Evolutionary conservation across 1,140 invertebrate species (phyloP), one percentile per base, ranked within the genome.

Genomic region (Saccostrea echinata): DNA sequence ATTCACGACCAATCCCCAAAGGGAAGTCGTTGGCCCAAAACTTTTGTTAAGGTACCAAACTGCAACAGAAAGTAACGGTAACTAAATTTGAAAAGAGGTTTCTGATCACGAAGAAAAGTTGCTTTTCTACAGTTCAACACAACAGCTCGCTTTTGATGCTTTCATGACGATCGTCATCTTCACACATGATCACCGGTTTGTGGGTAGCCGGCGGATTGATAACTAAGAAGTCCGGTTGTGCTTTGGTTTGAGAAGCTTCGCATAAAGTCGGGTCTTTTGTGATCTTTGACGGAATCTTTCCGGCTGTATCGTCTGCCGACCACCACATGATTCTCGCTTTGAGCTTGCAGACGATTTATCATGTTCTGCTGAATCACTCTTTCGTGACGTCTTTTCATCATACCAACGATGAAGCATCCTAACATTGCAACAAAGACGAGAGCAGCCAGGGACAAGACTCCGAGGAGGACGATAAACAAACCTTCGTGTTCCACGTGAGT

Each of bases 191-290:
- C 68, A 16, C 24, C 68, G 27, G 68, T 76, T 16, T 76, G 68
- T 30, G 68, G 68, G 27, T 76, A 76, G 68, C 68, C 68, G 27
- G 68, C 68, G 27, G 68, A 76, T 30, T 76, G 68, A 27, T 76
- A 76, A 76, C 68, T 76, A 11, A 76, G 68, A 76, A 76, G 68
- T 30, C 27, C 68, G 30, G 68, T 76, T 27, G 68, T 76, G 68
- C 68, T 76, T 33, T 76, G 68, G 27, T 76, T 76, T 2, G 68
- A 76, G 11, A 76, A 33, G 68, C 68, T 76, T 8, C 30, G 68
- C 68, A 76, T 13, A 16, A 76, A 33, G 68, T 30, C 68, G 3
- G 68, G 68, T 76, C 27, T 76, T 0, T 30, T 76, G 27, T 76
- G 68, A 24, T 30, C 27, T 76, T 76, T 76, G 24, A 76, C 27